A percentile compares a stretch with the other conserved stretches of the same genome.
Conservation (phyloP, 2,888 invertebrate genomes). For the Dryadula phaetusa region DNA sequence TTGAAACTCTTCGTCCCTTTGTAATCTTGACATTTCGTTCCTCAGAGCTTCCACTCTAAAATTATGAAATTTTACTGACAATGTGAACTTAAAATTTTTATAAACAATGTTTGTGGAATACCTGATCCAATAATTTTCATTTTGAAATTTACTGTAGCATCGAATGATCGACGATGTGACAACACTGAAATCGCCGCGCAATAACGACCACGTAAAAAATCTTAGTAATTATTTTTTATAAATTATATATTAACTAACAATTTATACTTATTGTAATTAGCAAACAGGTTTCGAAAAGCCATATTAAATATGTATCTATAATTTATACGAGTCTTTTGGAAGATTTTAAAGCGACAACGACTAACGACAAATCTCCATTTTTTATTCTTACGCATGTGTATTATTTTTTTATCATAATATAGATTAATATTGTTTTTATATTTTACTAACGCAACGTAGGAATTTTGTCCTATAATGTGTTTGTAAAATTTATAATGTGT, state of each 20-base stretch:
- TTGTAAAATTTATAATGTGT: slow-evolving; percentile 4
- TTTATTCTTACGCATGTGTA: not conserved
- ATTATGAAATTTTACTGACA: slow-evolving; percentile 32
- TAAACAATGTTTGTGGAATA: not conserved
- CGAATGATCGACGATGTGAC: slow-evolving; percentile 23
- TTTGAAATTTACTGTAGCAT: slow-evolving; percentile 8
- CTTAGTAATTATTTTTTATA: not conserved
- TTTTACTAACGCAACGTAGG: not conserved
- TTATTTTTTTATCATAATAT: not conserved
- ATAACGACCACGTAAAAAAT: slow-evolving; percentile 23
- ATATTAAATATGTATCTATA: not conserved
- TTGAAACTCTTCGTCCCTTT: slow-evolving; percentile 55
- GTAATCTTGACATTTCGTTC: slow-evolving; percentile 53
- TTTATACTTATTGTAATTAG: not conserved
- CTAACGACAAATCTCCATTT: not conserved
- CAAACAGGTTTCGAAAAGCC: not conserved
- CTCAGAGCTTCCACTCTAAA: slow-evolving; percentile 58
- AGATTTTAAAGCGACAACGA: not conserved
- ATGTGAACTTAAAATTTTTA: not conserved
- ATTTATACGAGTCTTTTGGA: not conserved
- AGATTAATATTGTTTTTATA: not conserved
- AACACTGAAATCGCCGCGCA: slow-evolving; percentile 49
- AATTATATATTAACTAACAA: not conserved
- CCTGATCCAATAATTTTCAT: slow-evolving; percentile 14
- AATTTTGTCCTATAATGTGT: not conserved